Evolutionary conservation across 2,797 vertebrate species (phyloP).

Genomic region (Luscinia luscinia): DNA sequence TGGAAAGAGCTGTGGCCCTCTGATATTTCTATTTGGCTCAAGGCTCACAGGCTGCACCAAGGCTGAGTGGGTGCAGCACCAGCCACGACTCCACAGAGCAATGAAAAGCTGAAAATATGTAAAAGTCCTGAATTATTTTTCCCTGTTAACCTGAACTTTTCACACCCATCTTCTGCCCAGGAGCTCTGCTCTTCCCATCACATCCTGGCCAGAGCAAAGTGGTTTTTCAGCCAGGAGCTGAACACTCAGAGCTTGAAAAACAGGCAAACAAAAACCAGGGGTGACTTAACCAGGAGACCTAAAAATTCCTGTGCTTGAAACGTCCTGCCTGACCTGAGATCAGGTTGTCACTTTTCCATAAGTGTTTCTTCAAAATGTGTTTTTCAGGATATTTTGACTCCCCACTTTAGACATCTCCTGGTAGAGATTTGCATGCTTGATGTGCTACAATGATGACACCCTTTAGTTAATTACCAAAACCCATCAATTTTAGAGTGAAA

Average conservation of each 20-base stretch:
- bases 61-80: neutral
- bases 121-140: neutral
- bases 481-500: neutral
- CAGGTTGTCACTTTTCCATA: neutral
- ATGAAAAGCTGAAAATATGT: neutral
- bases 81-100: neutral
- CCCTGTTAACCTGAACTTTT: neutral
- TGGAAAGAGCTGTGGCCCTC: neutral
- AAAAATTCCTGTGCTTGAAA: neutral
- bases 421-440: rapidly evolving
- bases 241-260: neutral
- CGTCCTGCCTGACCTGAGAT: too few relatives aligned
- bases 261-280: neutral
- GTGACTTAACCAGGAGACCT: neutral
- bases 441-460: neutral
- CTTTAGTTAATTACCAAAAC: neutral
- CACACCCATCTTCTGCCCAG: neutral
- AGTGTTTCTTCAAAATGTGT: neutral
- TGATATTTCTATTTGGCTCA: neutral
- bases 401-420: neutral
- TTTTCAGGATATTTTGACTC: neutral
- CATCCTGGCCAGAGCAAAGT: neutral
- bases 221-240: neutral
- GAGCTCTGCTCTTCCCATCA: neutral
- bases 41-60: neutral